Base-by-base conservation (phyloP, 1,140 invertebrate genomes). In the Caenorhabditis remanei region DNA sequence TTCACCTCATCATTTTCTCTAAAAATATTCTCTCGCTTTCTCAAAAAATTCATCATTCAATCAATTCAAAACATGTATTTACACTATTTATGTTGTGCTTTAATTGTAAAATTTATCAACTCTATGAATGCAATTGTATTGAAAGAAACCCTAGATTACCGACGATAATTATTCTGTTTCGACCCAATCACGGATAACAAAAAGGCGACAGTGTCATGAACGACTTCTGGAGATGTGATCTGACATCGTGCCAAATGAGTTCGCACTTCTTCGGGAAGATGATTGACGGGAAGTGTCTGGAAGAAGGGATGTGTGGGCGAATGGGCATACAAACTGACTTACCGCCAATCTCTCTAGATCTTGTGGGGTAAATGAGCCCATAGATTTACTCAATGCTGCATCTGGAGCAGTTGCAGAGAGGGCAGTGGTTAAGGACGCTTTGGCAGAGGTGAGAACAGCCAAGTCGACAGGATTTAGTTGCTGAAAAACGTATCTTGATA, bases 401-500 rank as follows among this genome's bases (percentile, higher is more conserved):
- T 79, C 71, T 2, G 71, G 71, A 4, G 16, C n/a, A 2, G 4
- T 50, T 9, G 71, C 16, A 13, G 71, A 50, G 5, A 79, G 46
- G 14, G 71, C 71, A 79, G 71, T 79, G n/a, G 71, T 50, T n/a
- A 79, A n/a, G 2, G 71, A 79, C 4, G 71, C 46, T 16, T 79
- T 79, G 0, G 71, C 71, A 46, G 71, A 79, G 14, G 43, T 50
- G n/a, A 79, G 14, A 9, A 79, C 46, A 8, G 71, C 71, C 46
- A 79, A 24, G n/a, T 79, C 71, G n/a, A 79, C 71, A 24, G 71
- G 71, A n/a, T 79, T 79, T 21, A 79, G 71, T 50, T 50, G 71
- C 71, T 79, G 71, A 24, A 79, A 71, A 11, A 16, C 11, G 32
- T 32, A 2, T 32, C 32, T 32, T 32, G 32, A 32, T 32, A 2